phyloP scores from a whole-genome alignment of 2,888 invertebrate species.

The Brenthis ino region DNA sequence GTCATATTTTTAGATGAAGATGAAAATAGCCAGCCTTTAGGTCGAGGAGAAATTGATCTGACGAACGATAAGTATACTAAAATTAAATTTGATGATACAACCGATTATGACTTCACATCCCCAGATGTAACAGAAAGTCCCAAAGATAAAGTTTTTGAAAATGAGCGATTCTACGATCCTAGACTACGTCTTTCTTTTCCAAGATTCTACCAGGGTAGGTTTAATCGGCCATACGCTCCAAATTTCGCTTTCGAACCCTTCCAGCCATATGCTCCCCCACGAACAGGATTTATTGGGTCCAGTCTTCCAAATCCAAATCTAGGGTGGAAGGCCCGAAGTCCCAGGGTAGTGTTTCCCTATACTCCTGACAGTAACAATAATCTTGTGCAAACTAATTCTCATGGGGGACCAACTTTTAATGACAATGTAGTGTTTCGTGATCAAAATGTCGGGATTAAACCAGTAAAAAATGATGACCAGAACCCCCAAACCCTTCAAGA shows the following conservation, averaged over 20 bases:
- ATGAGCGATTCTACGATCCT: constrained; percentile 70
- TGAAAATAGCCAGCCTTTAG: constrained; percentile 62
- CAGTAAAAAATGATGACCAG: constrained; percentile 79
- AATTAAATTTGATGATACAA: constrained; percentile 76
- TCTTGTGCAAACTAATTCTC: constrained; percentile 73
- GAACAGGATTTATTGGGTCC: constrained; percentile 61
- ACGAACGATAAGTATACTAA: constrained; percentile 62
- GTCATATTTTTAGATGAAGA: constrained; percentile 71
- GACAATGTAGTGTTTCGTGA: constrained; percentile 82
- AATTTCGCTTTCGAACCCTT: constrained; percentile 64
- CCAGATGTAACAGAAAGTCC: constrained; percentile 51
- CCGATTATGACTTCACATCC: constrained; percentile 74
- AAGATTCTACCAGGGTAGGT: constrained; percentile 65
- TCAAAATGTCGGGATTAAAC: constrained; percentile 82
- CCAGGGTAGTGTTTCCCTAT: constrained; percentile 77
- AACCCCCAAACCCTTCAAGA: constrained; percentile 86
- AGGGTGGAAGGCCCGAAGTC: constrained; percentile 76
- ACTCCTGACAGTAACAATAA: constrained; percentile 58
- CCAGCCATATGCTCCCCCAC: constrained; percentile 55
- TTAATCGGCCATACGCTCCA: constrained; percentile 67
- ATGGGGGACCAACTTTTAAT: constrained; percentile 61
- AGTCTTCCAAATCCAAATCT: constrained; percentile 31
- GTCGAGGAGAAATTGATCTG: constrained; percentile 72
- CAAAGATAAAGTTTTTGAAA: constrained; percentile 59
- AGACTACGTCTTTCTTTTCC: constrained; percentile 56